Evolutionary conservation across 2,113 vertebrate species (phyloP), one percentile per base, ranked within the genome.

Genomic region (Bufo bufo): DNA sequence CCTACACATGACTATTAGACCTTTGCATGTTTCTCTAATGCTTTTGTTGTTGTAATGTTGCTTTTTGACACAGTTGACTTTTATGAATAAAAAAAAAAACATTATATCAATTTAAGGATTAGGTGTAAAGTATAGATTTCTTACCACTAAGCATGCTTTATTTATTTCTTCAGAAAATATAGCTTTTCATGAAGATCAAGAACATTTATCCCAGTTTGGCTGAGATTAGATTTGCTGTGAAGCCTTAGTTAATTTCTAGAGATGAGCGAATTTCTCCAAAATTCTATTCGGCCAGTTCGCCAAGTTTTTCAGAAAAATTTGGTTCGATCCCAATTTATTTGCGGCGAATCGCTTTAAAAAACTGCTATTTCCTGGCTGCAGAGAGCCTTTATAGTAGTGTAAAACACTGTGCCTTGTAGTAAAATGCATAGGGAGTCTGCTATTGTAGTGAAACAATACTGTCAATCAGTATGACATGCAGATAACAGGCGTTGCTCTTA

Each of bases 31-130:
- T 1, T 19, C 16, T 74, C 43, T 47, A 47, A 17, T 74, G 43
- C 16, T 74, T 6, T 49, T 74, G 71, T 74, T 74, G 14, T 17
- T 33, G 23, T 66, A 23, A 66, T 23, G 65, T 66, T 66, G 33
- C 33, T 23, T 20, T 66, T n/a, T 66, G 8, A 3, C 10, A 66
- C 65, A 23, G 65, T 23, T 66, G 6, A 23, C 17, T 61, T 65
- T n/a, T 33, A 33, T 33, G 33, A 33, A 23, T 66, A 4, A 12
- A 71, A 71, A 33, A 0, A 33, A 71, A 74, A 47, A 14, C 71
- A 74, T 49, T 74, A 45, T 49, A 74, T 43, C 45, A 74, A 74
- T 74, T 74, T 47, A 49, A 74, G n/a, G 33, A 74, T 74, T 74
- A 17, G 47, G 71, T 12, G 9, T 74, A 74, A 74, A 47, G 69